Evolutionary conservation across 2,888 invertebrate species (phyloP), one percentile per base, ranked within the genome.

Genomic region (Megamerina dolium): DNA sequence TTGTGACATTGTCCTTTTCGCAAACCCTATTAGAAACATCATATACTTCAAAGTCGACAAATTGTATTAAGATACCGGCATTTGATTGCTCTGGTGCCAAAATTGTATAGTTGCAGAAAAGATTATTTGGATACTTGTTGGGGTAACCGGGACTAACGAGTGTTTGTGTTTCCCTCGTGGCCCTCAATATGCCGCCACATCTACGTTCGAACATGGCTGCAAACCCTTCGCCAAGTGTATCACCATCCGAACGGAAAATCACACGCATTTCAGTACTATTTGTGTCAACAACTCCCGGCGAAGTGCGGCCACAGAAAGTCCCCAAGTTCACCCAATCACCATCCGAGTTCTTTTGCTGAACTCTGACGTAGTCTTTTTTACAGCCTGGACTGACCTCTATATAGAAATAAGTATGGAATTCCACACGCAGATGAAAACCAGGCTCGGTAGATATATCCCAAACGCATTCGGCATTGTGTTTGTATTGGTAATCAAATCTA

Each of bases 111-210:
- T 76, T 75, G 60, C 91, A 91, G 35, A 73, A 57, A 10, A 81
- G 60, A 52, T 74, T 73, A 12, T 71, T 59, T 5, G 72, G 73
- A 63, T 92, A 93, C 19, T 58, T 52, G 2, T 60, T 50, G 1
- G 90, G 88, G 72, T 81, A 90, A 34, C 81, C 81, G 1, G 93
- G 92, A 58, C 90, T 89, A 27, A 76, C 74, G 8, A 94, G 65
- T 37, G 70, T 64, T 56, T 77, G 75, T 40, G 73, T 66, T 19
- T 62, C 66, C 13, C 64, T 63, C 1, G 73, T 73, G 0, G 80
- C 83, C 30, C 70, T 64, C 46, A 82, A 79, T 2, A 74, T 64
- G 5, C 88, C 91, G 4, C 93, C 93, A 68, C 94, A 94, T 49
- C 79, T 79, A 48, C 78, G 70, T 32, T 70, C 66, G 81, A 87